Evolutionary conservation across 2,113 vertebrate species (phyloP).

Genomic region (Pollachius pollachius): DNA sequence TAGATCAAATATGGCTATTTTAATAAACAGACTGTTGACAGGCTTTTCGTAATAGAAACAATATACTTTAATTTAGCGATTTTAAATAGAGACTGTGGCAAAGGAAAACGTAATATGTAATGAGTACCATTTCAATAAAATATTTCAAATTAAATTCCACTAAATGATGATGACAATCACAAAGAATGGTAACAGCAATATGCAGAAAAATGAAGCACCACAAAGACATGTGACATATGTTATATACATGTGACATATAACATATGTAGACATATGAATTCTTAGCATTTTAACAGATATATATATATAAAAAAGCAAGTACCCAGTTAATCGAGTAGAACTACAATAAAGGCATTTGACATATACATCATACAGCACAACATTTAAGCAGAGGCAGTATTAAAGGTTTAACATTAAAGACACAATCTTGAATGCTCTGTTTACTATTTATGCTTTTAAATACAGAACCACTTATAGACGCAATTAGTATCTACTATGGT

Average conservation of each 20-base stretch:
- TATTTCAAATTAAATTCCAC: no score
- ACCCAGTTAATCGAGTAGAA: conserved; percentile 31
- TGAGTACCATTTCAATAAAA: no score
- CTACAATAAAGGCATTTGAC: conserved; percentile 43
- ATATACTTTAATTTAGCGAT: no score
- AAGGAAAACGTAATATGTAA: no score
- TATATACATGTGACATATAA: no score
- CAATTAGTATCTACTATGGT: no score
- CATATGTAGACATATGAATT: conserved; percentile 28
- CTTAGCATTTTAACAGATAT: conserved; percentile 27
- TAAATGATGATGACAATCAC: no score
- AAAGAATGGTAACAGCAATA: conserved; percentile 7
- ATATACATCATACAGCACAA: conserved; percentile 31
- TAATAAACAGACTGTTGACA: no score
- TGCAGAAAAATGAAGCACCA: background rate
- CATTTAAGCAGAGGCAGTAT: conserved; percentile 30
- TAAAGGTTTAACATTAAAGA: conserved; percentile 25
- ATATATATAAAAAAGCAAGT: conserved; percentile 6
- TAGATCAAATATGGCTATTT: no score
- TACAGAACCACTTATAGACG: background rate
- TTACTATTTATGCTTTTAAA: conserved; percentile 17
- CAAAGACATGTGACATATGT: background rate
- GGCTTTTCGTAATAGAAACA: no score
- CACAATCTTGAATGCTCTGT: conserved; percentile 31
- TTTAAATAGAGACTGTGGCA: no score